phyloP scores from a whole-genome alignment of 2,797 vertebrate genomes.

The Hypotaenidia okinawae region DNA sequence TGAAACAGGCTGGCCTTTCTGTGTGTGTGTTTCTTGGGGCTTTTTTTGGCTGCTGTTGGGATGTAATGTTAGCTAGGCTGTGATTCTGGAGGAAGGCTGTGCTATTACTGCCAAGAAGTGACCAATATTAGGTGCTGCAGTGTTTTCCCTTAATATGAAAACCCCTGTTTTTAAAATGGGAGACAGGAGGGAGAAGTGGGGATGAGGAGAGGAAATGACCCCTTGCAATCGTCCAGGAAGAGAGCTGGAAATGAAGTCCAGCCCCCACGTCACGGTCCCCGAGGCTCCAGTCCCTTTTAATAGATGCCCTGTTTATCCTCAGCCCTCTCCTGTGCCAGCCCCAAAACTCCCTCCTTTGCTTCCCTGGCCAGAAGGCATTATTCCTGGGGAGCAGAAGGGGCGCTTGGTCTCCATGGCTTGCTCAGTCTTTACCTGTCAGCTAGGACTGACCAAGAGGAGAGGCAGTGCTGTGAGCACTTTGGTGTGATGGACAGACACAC shows the following conservation, averaged over 20 bases:
- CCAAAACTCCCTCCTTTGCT: background rate
- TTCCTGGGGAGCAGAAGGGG: background rate
- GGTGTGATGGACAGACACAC: too few relatives aligned
- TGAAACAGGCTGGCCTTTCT: background rate
- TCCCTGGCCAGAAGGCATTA: background rate
- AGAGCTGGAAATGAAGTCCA: background rate
- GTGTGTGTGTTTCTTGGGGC: background rate
- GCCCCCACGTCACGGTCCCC: background rate
- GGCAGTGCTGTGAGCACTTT: background rate
- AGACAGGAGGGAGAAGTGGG: background rate
- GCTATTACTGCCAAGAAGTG: background rate
- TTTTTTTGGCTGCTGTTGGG: background rate
- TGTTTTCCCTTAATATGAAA: background rate
- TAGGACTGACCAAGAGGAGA: background rate
- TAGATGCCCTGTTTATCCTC: background rate
- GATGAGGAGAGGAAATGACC: background rate
- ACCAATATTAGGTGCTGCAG: accelerated
- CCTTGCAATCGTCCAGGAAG: background rate
- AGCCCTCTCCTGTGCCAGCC: background rate
- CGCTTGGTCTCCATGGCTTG: accelerated
- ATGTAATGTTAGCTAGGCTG: background rate
- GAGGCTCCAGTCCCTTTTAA: background rate
- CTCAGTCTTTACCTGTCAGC: background rate
- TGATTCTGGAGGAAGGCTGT: background rate
- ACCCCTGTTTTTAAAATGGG: background rate